Percentiles rank a stretch among this genome's conserved stretches.
Conservation (phyloP, 2,888 invertebrate genomes). For the Heliconius ethilla region DNA sequence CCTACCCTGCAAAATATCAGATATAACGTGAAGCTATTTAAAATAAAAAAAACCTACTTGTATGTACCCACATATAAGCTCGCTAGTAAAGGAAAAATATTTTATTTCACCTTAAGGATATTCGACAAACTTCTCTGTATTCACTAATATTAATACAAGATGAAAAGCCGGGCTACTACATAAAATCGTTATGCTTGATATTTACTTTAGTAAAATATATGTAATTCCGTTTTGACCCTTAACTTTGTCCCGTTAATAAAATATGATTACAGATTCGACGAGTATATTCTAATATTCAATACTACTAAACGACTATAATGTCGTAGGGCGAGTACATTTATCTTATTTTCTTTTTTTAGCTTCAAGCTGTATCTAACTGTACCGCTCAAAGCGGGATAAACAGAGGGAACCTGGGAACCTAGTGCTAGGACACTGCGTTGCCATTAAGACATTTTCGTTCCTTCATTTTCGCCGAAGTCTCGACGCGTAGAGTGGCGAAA, state of each 20-base stretch:
- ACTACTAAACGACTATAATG: neutral
- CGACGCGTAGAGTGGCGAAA: no score
- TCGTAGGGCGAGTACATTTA: neutral
- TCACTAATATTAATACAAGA: slow-evolving; percentile 15
- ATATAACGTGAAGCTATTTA: neutral
- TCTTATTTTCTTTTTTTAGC: no score
- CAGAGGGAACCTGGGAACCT: no score
- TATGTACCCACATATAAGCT: neutral
- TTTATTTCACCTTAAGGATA: slow-evolving; percentile 1
- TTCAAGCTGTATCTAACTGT: no score
- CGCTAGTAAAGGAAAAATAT: neutral
- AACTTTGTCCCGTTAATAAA: slow-evolving; percentile 68
- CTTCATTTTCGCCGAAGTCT: no score
- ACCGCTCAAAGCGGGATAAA: no score
- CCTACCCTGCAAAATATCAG: neutral
- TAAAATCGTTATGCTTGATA: slow-evolving; percentile 64
- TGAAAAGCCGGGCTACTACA: slow-evolving; percentile 41
- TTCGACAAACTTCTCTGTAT: slow-evolving; percentile 3
- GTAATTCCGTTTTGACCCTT: slow-evolving; percentile 62
- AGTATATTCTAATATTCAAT: neutral
- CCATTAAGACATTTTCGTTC: no score
- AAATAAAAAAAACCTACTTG: neutral
- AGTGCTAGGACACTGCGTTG: no score
- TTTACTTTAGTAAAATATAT: slow-evolving; percentile 60
- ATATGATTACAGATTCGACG: slow-evolving; percentile 64